Evolutionary conservation across 2,113 vertebrate genomes (phyloP).

Genomic region (Riparia riparia): DNA sequence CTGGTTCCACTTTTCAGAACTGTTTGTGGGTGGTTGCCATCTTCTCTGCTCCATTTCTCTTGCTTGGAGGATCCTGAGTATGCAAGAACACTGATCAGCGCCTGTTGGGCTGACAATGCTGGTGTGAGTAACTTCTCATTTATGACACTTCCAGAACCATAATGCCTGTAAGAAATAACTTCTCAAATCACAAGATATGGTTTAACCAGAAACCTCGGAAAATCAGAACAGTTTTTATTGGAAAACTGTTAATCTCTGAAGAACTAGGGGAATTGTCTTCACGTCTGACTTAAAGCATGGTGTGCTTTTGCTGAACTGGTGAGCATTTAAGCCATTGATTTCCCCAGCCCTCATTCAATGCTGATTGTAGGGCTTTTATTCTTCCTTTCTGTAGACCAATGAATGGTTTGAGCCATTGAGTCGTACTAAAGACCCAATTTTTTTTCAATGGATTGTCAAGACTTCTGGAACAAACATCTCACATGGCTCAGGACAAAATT

Average conservation of each 20-base stretch:
- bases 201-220: background rate
- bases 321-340: background rate
- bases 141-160: background rate
- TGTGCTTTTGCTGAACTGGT: background rate
- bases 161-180: background rate
- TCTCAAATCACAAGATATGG: background rate
- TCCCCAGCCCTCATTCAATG: background rate
- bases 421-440: background rate
- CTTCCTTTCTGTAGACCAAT: background rate
- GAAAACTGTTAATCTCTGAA: background rate
- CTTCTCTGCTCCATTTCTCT: background rate
- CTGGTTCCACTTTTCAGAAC: background rate
- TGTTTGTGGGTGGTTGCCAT: rapidly evolving
- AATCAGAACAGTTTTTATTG: background rate
- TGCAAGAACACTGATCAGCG: rapidly evolving
- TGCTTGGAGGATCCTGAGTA: background rate
- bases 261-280: background rate
- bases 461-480: background rate
- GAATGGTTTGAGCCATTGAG: background rate
- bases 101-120: background rate
- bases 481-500: background rate
- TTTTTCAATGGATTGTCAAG: background rate
- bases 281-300: background rate
- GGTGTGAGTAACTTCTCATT: background rate
- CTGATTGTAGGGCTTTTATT: background rate